A percentile compares a stretch with the other conserved stretches of the same genome.
phyloP scores from a whole-genome alignment of 2,797 vertebrate genomes.

The Phoebastria nigripes region DNA sequence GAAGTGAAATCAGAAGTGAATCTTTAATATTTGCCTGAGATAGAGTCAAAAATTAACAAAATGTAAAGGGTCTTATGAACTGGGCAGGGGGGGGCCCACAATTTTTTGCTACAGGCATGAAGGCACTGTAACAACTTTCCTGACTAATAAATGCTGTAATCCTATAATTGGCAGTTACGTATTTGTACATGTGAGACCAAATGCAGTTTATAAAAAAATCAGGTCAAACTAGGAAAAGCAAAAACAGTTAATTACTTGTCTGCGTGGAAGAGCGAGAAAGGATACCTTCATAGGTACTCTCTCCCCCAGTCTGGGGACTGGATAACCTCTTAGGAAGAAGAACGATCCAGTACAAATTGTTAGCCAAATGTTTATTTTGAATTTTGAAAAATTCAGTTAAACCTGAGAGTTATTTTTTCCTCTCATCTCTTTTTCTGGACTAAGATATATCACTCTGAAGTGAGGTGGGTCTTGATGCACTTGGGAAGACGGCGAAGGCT shows the following conservation, averaged over 20 bases:
- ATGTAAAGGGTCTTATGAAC: neutral
- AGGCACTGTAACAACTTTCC: neutral
- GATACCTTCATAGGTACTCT: neutral
- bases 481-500: neutral
- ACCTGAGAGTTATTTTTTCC: neutral
- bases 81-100: too few relatives aligned
- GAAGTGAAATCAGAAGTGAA: neutral
- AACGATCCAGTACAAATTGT: neutral
- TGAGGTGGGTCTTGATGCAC: neutral
- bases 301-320: neutral
- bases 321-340: neutral
- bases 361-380: neutral
- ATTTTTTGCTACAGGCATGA: neutral
- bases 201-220: neutral
- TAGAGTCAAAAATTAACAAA: neutral
- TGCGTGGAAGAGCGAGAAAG: neutral
- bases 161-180: conserved; percentile 23
- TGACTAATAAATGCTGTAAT: conserved; percentile 42
- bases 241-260: neutral
- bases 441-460: neutral
- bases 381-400: neutral
- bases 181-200: neutral
- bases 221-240: neutral
- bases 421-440: neutral
- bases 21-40: neutral